Conservation (phyloP, 2,888 invertebrate genomes). For the Polietes domitor region DNA sequence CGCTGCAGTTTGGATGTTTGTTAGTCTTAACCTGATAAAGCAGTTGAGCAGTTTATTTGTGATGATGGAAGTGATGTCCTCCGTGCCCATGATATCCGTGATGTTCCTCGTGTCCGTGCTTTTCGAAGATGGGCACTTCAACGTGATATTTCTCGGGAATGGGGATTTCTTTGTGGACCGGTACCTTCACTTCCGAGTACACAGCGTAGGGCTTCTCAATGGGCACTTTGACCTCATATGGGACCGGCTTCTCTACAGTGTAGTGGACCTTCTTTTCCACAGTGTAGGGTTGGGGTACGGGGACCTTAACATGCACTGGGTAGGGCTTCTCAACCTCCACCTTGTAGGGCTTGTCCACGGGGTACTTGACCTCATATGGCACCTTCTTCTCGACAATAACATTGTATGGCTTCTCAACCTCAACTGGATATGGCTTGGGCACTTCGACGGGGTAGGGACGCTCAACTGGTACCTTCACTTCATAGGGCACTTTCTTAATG, state of each 20-base stretch:
- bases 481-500: constrained; percentile 87
- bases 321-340: constrained; percentile 88
- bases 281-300: constrained; percentile 90
- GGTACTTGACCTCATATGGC: constrained; percentile 86
- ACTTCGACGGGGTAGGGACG: constrained; percentile 85
- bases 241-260: constrained; percentile 89
- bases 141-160: constrained; percentile 85
- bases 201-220: constrained; percentile 92
- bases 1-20: too few relatives aligned
- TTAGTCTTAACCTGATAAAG: constrained; percentile 37
- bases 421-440: constrained; percentile 87
- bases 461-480: constrained; percentile 84
- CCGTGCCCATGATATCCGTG: neutral
- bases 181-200: constrained; percentile 85
- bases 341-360: constrained; percentile 86
- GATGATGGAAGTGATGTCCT: constrained; percentile 65
- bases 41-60: too few relatives aligned
- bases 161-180: constrained; percentile 89
- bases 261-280: constrained; percentile 89
- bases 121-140: constrained; percentile 81
- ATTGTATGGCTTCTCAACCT: constrained; percentile 87
- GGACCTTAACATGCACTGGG: constrained; percentile 89
- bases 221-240: constrained; percentile 85
- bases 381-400: constrained; percentile 90
- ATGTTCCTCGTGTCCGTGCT: constrained; percentile 81